phyloP scores from a whole-genome alignment of 2,797 vertebrate species.

The Poliocrania exsul region DNA sequence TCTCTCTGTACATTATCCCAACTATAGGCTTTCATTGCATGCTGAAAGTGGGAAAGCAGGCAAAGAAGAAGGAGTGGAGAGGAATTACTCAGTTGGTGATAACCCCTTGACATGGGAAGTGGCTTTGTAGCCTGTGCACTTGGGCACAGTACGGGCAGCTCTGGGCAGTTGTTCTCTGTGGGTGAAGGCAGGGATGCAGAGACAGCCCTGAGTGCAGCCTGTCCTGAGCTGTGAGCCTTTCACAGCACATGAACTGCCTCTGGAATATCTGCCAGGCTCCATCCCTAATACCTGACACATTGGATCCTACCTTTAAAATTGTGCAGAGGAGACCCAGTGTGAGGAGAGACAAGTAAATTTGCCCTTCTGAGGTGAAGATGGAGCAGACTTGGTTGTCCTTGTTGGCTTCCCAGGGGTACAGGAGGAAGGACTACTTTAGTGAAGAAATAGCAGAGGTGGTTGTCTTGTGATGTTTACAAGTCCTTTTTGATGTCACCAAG shows the following conservation, averaged over 20 bases:
- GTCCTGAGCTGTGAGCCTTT: background rate
- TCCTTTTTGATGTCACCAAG: constrained; percentile 65
- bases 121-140: background rate
- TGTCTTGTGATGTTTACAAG: constrained; percentile 40
- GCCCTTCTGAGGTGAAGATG: background rate
- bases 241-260: background rate
- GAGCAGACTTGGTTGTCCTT: constrained; percentile 26
- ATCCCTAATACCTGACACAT: background rate
- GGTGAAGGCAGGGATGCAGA: background rate
- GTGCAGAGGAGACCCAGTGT: background rate
- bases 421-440: background rate
- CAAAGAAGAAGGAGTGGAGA: background rate
- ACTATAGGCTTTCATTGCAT: background rate
- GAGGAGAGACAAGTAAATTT: background rate
- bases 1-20: background rate
- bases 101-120: background rate
- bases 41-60: background rate
- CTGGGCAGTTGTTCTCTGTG: background rate
- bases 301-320: background rate
- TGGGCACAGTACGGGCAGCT: background rate
- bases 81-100: background rate
- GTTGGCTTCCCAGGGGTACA: background rate
- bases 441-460: constrained; percentile 6
- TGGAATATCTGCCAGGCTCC: background rate
- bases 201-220: background rate